Percentiles rank a stretch among this genome's conserved stretches.
These are phyloP conservation scores for Sebastes variabilis DNA, from an alignment of 2,797 vertebrate genomes.

Conservation along the genomic window DNA sequence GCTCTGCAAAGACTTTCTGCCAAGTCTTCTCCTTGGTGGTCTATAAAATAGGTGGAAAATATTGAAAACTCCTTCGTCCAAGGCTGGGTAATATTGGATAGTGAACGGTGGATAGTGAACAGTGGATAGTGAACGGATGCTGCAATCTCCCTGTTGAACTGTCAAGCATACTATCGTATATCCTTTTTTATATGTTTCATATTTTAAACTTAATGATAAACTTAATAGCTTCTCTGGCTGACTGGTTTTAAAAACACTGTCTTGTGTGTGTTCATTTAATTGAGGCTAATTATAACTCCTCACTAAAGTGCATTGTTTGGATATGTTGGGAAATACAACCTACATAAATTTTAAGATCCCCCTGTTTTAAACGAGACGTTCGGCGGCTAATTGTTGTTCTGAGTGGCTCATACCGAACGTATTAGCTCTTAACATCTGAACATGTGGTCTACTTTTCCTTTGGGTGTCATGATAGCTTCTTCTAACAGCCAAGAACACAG, in stretches of 20 bases:
- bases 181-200: not conserved
- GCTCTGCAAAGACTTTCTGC: constrained; percentile 44
- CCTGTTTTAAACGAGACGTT: constrained; percentile 22
- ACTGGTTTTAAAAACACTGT: constrained; percentile 17
- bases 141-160: constrained; percentile 9
- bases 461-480: constrained; percentile 7
- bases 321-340: constrained; percentile 18
- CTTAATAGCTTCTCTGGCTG: constrained; percentile 18
- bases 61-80: constrained; percentile 42
- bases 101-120: constrained; percentile 1
- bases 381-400: constrained; percentile 18
- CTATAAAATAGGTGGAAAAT: constrained; percentile 49
- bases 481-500: not conserved
- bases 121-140: not conserved
- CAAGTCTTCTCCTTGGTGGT: constrained; percentile 43
- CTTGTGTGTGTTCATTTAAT: constrained; percentile 29
- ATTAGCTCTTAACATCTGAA: constrained; percentile 7
- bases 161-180: not conserved
- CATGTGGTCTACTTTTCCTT: constrained; percentile 14
- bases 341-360: constrained; percentile 33
- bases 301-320: constrained; percentile 19
- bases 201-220: not conserved
- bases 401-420: constrained; percentile 19
- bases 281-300: constrained; percentile 30
- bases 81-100: not conserved